These are phyloP conservation scores for Papilio gigon DNA, from an alignment of 2,888 invertebrate species.

Conservation along the genomic window DNA sequence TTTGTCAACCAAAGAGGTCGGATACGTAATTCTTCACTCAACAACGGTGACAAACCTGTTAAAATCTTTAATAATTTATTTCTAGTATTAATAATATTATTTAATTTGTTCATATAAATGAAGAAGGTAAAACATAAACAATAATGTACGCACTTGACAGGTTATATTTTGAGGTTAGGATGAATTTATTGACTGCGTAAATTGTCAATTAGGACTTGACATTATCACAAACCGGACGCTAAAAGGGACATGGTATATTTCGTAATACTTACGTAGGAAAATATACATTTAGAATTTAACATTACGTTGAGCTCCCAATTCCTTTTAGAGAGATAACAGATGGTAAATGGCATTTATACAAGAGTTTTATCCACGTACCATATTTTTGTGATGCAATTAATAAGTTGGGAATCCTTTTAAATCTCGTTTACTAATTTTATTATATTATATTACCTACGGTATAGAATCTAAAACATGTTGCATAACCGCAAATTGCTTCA, in stretches of 20 bases:
- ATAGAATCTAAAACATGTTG: neutral
- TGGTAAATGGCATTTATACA: neutral
- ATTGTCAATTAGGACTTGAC: constrained; percentile 32
- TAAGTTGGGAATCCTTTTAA: neutral
- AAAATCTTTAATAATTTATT: constrained; percentile 16
- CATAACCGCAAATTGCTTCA: neutral
- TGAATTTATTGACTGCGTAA: constrained; percentile 11
- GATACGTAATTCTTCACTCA: too few species aligned
- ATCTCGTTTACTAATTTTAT: neutral
- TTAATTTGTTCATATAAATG: constrained; percentile 11
- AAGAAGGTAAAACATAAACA: neutral
- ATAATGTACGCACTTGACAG: constrained; percentile 10
- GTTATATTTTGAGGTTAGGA: neutral
- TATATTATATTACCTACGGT: neutral
- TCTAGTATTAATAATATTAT: neutral
- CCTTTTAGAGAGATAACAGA: neutral
- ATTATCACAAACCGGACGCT: constrained; percentile 19
- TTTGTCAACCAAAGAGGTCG: too few species aligned
- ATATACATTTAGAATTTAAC: constrained; percentile 5
- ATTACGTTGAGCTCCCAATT: neutral
- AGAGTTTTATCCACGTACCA: neutral
- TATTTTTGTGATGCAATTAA: neutral
- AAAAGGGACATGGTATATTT: constrained; percentile 19
- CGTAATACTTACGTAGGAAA: constrained; percentile 10
- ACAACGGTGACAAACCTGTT: neutral